Conservation (phyloP, 2,113 vertebrate genomes). For the Clarias macrocephalus region DNA sequence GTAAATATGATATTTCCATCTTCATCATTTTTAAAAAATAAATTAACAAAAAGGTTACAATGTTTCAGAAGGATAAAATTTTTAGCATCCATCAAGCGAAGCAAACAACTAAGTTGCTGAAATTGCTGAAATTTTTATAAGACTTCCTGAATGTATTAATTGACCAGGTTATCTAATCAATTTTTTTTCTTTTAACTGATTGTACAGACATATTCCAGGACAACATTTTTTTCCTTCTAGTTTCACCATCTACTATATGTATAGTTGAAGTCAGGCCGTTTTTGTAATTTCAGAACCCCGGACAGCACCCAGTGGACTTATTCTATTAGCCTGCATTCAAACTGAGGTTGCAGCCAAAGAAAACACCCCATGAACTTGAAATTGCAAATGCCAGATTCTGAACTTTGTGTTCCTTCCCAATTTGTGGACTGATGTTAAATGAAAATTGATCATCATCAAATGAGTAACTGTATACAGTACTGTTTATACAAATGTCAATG, state of each 20-base stretch:
- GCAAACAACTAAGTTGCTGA: too few species aligned
- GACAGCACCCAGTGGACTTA: not conserved
- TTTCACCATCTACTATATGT: not conserved
- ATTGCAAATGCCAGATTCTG: not conserved
- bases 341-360: not conserved
- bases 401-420: not conserved
- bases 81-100: too few species aligned
- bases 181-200: too few species aligned
- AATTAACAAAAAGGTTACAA: too few species aligned
- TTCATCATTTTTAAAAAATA: too few species aligned
- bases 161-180: too few species aligned
- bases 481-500: not conserved
- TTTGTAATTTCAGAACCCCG: slow-evolving; percentile 20
- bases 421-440: not conserved
- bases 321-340: not conserved
- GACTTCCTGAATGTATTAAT: too few species aligned
- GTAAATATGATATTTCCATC: too few species aligned
- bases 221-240: not conserved
- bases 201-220: too few species aligned
- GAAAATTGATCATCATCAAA: not conserved
- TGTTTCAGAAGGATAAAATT: too few species aligned
- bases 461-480: not conserved
- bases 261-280: not conserved
- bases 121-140: too few species aligned
- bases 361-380: not conserved